Percentiles rank a stretch among this genome's conserved stretches.
phyloP scores from a whole-genome alignment of 2,888 invertebrate genomes.

The Clistopyga incitator region DNA sequence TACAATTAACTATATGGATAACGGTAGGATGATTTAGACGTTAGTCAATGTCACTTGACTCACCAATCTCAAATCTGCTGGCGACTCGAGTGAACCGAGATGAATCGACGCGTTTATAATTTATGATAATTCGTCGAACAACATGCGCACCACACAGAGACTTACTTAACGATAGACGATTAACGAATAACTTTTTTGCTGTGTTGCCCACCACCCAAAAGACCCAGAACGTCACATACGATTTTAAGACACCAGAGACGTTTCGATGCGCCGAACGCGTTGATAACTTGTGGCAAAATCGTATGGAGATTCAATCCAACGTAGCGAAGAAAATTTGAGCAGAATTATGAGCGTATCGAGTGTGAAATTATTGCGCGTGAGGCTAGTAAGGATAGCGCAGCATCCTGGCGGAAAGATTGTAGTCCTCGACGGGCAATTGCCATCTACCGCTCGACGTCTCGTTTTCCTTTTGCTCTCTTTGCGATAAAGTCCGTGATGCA shows the following conservation, averaged over 20 bases:
- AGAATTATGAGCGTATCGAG: not conserved
- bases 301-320: slow-evolving; percentile 71
- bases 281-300: slow-evolving; percentile 63
- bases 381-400: slow-evolving; percentile 66
- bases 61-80: not conserved
- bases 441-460: slow-evolving; percentile 73
- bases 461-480: slow-evolving; percentile 71
- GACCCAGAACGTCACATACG: slow-evolving; percentile 63
- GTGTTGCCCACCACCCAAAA: slow-evolving; percentile 56
- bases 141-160: not conserved
- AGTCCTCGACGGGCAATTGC: slow-evolving; percentile 78
- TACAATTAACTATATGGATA: slow-evolving; percentile 52
- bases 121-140: slow-evolving; percentile 4
- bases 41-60: slow-evolving; percentile 28
- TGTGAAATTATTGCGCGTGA: not conserved
- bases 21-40: slow-evolving; percentile 34
- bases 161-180: slow-evolving; percentile 3
- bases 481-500: slow-evolving; percentile 66
- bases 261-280: not conserved
- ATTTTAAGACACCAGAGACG: slow-evolving; percentile 53
- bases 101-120: slow-evolving; percentile 17
- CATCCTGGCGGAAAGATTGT: slow-evolving; percentile 77
- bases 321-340: slow-evolving; percentile 22
- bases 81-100: slow-evolving; percentile 5
- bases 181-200: slow-evolving; percentile 22